A percentile compares a stretch with the other conserved stretches of the same genome.
Evolutionary conservation across 2,113 vertebrate species (phyloP).

Genomic region (Synodontis membranacea): DNA sequence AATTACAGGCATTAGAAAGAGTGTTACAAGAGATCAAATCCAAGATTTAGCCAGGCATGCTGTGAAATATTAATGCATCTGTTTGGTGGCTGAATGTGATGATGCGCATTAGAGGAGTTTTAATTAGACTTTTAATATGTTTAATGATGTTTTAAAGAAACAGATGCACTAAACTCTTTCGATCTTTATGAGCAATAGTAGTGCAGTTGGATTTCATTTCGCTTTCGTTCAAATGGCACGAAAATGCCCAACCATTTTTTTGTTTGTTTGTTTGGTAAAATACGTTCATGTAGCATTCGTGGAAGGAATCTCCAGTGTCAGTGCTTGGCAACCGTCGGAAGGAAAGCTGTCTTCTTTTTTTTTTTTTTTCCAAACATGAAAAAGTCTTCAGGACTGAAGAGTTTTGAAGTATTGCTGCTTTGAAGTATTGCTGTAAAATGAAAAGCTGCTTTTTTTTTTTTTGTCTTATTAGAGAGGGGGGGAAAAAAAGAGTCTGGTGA

Average conservation of each 20-base stretch:
- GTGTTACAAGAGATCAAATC: slow-evolving; percentile 57
- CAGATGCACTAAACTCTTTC: slow-evolving; percentile 1
- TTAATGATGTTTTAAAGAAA: slow-evolving; percentile 47
- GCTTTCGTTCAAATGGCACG: neutral
- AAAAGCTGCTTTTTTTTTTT: neutral
- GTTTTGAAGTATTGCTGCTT: neutral
- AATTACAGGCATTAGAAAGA: slow-evolving; percentile 51
- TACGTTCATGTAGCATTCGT: neutral
- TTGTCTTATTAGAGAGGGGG: neutral
- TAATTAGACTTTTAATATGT: slow-evolving; percentile 58
- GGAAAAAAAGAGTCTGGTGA: neutral
- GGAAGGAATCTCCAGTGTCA: neutral
- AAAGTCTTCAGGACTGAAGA: neutral
- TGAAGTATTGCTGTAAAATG: neutral
- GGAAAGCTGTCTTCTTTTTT: neutral
- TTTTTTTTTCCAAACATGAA: neutral
- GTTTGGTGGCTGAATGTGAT: slow-evolving; percentile 53
- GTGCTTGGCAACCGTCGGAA: neutral
- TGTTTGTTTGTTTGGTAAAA: neutral
- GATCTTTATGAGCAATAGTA: neutral
- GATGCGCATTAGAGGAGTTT: slow-evolving; percentile 49
- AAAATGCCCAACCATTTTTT: neutral
- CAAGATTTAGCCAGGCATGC: slow-evolving; percentile 42
- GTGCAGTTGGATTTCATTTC: neutral
- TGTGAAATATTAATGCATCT: slow-evolving; percentile 55